phyloP scores from a whole-genome alignment of 1,140 invertebrate species.

The Cotesia typhae region DNA sequence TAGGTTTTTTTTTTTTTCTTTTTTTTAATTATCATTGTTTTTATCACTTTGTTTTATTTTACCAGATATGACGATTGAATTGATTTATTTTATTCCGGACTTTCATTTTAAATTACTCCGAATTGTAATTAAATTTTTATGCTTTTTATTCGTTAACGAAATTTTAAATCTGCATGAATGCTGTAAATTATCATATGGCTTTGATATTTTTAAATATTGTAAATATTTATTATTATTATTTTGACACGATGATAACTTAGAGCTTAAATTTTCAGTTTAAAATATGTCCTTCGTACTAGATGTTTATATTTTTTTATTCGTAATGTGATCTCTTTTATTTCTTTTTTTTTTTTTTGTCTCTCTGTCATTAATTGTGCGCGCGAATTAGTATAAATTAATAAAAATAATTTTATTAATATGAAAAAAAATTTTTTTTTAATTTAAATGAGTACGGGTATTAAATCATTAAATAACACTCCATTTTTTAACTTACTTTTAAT shows the following conservation, averaged over 20 bases:
- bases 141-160: too few species aligned
- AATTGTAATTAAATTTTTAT: too few species aligned
- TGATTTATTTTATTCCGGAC: too few species aligned
- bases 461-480: constrained; percentile 3
- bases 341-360: constrained; percentile 17
- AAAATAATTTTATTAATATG: neutral
- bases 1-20: constrained; percentile 1
- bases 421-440: neutral
- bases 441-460: constrained; percentile 14
- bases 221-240: constrained; percentile 10
- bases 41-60: constrained; percentile 19
- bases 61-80: too few species aligned
- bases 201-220: too few species aligned
- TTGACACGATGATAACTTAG: neutral
- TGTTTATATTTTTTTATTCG: constrained; percentile 26
- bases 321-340: constrained; percentile 27
- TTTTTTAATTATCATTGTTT: constrained; percentile 31
- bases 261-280: neutral
- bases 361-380: constrained; percentile 2
- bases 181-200: too few species aligned
- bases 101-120: too few species aligned
- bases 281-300: neutral
- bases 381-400: neutral
- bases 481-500: neutral
- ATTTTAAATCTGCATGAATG: too few species aligned